These are phyloP conservation scores for Lycorma delicatula DNA, from an alignment of 1,140 invertebrate genomes.

Conservation along the genomic window DNA sequence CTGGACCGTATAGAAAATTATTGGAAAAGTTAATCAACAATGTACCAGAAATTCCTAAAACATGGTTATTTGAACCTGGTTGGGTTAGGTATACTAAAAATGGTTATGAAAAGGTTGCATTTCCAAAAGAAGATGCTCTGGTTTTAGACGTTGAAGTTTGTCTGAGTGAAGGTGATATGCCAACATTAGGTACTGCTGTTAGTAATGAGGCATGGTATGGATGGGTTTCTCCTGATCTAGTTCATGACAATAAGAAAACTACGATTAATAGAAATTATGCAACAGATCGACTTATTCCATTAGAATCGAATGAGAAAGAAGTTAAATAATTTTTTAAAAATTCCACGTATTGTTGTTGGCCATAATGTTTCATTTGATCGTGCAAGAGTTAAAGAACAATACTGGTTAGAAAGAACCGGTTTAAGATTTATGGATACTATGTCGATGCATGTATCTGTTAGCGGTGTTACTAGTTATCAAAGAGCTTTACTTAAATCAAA, in stretches of 20 bases:
- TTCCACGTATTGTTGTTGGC: constrained; percentile 73
- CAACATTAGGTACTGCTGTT: constrained; percentile 85
- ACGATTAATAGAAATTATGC: constrained; percentile 40
- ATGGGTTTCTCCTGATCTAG: constrained; percentile 60
- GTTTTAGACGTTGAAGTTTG: constrained; percentile 97
- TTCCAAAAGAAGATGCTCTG: constrained; percentile 68
- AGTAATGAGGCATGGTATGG: constrained; percentile 83
- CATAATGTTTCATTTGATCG: constrained; percentile 97
- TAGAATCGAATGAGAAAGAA: constrained; percentile 58
- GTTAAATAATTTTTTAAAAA: too few relatives aligned
- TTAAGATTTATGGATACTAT: constrained; percentile 93
- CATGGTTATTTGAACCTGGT: constrained; percentile 65
- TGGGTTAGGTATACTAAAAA: constrained; percentile 75
- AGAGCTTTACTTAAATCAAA: constrained; percentile 65
- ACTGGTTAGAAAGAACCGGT: constrained; percentile 69
- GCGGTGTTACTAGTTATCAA: constrained; percentile 92
- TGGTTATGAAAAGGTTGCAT: constrained; percentile 45
- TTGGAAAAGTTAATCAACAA: constrained; percentile 48
- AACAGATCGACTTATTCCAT: constrained; percentile 69
- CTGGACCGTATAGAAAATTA: constrained; percentile 58
- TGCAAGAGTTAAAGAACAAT: constrained; percentile 87
- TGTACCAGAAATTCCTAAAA: constrained; percentile 50
- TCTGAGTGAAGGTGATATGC: constrained; percentile 68
- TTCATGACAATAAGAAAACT: constrained; percentile 38
- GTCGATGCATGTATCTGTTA: constrained; percentile 91